phyloP scores from a whole-genome alignment of 2,113 vertebrate species.

The Synodontis membranacea region DNA sequence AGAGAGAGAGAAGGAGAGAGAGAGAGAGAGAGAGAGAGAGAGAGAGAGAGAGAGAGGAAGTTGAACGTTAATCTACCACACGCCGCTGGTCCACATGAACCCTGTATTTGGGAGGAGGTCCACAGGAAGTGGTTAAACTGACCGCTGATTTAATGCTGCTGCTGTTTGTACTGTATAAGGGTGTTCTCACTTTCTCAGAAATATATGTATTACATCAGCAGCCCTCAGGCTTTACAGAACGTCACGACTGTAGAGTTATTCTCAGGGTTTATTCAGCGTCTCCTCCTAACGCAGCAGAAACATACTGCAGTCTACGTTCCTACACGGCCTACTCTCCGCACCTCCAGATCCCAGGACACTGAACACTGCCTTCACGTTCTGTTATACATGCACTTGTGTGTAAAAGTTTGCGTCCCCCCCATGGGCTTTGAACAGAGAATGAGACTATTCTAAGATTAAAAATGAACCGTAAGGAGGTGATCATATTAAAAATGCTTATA shows the following conservation, averaged over 20 bases:
- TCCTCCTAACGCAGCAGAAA: neutral
- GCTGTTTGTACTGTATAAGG: neutral
- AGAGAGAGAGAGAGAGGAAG: too few species aligned
- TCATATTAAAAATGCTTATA: neutral
- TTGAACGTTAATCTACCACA: neutral
- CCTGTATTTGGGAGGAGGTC: neutral
- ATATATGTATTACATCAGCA: neutral
- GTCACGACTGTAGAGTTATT: neutral
- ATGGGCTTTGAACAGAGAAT: neutral
- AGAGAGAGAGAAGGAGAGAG: too few species aligned
- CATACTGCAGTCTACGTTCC: neutral
- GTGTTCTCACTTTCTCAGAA: slow-evolving; percentile 1
- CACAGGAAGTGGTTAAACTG: neutral
- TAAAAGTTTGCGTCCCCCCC: neutral
- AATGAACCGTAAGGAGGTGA: too few species aligned
- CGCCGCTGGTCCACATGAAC: neutral
- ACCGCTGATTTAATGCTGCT: neutral
- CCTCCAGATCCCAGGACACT: too few species aligned
- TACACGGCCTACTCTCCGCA: too few species aligned
- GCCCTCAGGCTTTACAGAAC: neutral
- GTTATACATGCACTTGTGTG: neutral
- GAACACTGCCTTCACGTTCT: too few species aligned
- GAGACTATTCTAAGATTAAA: neutral
- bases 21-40: too few species aligned
- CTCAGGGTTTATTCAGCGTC: neutral